Base-by-base conservation (phyloP, 2,888 invertebrate genomes). In the Brenthis daphne region DNA sequence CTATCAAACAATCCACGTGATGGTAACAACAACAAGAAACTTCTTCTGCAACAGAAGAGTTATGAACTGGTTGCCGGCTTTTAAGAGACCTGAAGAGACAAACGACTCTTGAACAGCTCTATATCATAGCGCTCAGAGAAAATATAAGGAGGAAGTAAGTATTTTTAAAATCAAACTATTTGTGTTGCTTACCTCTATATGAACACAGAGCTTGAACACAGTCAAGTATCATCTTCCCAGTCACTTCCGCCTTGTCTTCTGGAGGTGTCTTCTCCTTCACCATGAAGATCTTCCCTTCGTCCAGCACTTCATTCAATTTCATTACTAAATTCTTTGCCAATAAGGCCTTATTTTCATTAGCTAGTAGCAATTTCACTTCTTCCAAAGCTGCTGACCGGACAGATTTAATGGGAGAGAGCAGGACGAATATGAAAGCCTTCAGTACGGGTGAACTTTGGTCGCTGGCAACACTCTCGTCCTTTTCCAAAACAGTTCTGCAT, bases 401-500 rank as follows among this genome's bases (percentile, higher is more conserved):
- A 51, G 91, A 80, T 68, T 94, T 94, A 55, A 94, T 93, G 2
- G 95, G 93, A 2, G 95, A 94, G 13, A 95, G 94, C 33, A 96
- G 88, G 65, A 96, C 95, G 73, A 94, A 93, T 60, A 97, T 89
- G 43, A 98, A 90, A 0, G 96, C 96, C 77, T 94, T 94, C 80
- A 96, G 95, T 60, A 97, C 86, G 0, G 96, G 95, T 3, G 94
- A 94, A 20, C 94, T 86, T 76, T 94, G 93, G 20, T 96, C 96
- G 75, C 94, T 94, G 74, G 97, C 87, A 83, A 95, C 95, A 76
- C 94, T 94, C 13, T 93, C 93, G 89, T 96, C 96, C 75, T 96
- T 94, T 70, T 95, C 93, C 60, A 97, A 88, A 54, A 98, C 90
- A 72, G 94, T 94, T 84, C 96, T 95, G 81, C 96, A 95, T 77